Percentiles rank a stretch among this genome's conserved stretches.
Conservation (phyloP, 2,888 invertebrate species). For the Spilosoma lubricipeda region DNA sequence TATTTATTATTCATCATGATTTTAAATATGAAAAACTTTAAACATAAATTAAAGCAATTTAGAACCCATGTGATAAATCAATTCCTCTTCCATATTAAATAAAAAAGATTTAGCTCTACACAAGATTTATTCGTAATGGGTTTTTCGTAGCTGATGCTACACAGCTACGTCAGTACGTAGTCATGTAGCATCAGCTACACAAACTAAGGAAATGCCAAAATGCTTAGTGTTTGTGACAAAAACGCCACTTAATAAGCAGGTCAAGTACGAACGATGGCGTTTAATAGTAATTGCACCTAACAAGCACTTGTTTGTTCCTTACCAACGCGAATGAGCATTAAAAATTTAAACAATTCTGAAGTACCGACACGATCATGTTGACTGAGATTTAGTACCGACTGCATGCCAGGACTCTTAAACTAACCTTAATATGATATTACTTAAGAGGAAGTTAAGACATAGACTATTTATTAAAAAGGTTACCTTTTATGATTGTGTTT, state of each 20-base stretch:
- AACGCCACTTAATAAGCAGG: slow-evolving; percentile 35
- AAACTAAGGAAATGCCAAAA: slow-evolving; percentile 32
- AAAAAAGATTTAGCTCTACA: not conserved
- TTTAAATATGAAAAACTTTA: too few relatives aligned
- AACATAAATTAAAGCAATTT: too few relatives aligned
- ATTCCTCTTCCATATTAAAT: not conserved
- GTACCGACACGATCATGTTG: slow-evolving; percentile 34
- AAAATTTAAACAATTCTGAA: slow-evolving; percentile 28
- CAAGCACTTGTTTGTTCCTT: slow-evolving; percentile 47
- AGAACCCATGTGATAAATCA: not conserved
- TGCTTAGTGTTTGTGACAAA: slow-evolving; percentile 34
- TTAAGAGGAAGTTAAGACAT: too few relatives aligned
- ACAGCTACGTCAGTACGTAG: not conserved
- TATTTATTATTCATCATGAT: not conserved
- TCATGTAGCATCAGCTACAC: too few relatives aligned
- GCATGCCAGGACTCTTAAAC: not conserved
- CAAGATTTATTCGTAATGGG: slow-evolving; percentile 36
- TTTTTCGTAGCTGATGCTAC: slow-evolving; percentile 35
- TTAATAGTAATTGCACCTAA: slow-evolving; percentile 45
- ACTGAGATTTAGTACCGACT: slow-evolving; percentile 14
- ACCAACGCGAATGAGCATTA: slow-evolving; percentile 23
- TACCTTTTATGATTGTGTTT: too few relatives aligned
- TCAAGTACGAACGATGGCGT: slow-evolving; percentile 45
- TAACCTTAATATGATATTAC: too few relatives aligned
- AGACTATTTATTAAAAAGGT: too few relatives aligned